Evolutionary conservation across 2,888 invertebrate species (phyloP), one percentile per base, ranked within the genome.

Genomic region (Onchidella celtica): DNA sequence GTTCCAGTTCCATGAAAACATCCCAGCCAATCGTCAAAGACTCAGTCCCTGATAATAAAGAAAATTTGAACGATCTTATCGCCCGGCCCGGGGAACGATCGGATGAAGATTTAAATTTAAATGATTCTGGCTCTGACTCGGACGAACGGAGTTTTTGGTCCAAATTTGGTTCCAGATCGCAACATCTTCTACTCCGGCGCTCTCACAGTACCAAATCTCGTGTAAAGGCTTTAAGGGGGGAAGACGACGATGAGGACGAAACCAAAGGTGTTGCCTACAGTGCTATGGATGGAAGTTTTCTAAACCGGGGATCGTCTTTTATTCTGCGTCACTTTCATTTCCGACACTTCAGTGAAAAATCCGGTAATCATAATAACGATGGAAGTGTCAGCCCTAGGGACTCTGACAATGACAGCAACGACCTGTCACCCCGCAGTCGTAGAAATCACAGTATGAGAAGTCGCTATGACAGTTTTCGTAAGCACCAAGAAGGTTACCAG

Each of bases 201-300:
- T 65, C 76, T 1, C 76, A 76, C 21, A 76, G 76, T 38, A 76
- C 76, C 21, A 76, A 66, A 24, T 76, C 76, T 47, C 63, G 76
- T 24, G 3, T 47, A n/a, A 76, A 66, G n/a, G 21, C 47, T 47
- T 17, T 72, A 2, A 21, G 9, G 9, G 4, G 21, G 6, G 34
- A 27, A n/a, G 76, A 76, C 17, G 76, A 76, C 6, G 76, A 76
- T 32, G 74, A 74, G 6, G 11, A 57, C 0, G 76, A 66, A 21
- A 3, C n/a, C 1, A 14, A 32, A 0, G 38, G 32, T 34, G 11
- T 76, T 14, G 14, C 55, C 11, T 55, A 47, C 17, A 76, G 76
- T 34, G 76, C 21, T 32, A 76, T 32, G 36, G 76, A 65, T 9
- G 76, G 65, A 21, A 3, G 34, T 47, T 65, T 55, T 47, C 55